Conservation (phyloP, 2,888 invertebrate genomes). For the Drosophila sordidapex region DNA sequence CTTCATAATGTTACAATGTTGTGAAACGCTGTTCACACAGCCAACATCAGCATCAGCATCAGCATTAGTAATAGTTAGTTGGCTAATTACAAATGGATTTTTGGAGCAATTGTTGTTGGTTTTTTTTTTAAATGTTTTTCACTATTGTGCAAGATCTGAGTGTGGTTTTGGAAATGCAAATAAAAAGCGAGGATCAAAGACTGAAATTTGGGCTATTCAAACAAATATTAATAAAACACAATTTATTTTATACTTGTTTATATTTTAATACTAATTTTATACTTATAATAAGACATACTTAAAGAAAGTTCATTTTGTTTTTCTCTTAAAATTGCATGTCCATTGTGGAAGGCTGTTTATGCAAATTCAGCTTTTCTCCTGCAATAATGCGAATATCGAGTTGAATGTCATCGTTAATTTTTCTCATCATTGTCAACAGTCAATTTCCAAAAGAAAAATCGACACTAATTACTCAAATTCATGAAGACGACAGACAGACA, state of each 20-base stretch:
- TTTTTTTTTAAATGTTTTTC: neutral
- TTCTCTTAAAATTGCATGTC: constrained; percentile 39
- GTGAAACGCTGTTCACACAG: neutral
- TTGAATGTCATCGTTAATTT: constrained; percentile 69
- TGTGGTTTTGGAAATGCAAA: neutral
- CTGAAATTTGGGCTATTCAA: neutral
- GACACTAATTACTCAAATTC: constrained; percentile 38
- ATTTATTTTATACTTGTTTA: neutral
- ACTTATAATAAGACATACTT: neutral
- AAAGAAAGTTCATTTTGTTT: constrained; percentile 3
- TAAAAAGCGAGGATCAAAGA: neutral
- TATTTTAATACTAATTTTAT: neutral
- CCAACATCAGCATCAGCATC: neutral
- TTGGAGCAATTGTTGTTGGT: neutral
- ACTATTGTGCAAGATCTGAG: neutral
- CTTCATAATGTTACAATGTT: neutral
- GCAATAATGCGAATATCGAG: constrained; percentile 28
- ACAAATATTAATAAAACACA: neutral
- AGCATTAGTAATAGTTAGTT: neutral
- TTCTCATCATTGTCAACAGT: constrained; percentile 66
- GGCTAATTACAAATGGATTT: neutral
- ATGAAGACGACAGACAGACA: constrained; percentile 16
- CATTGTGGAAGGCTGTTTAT: constrained; percentile 17
- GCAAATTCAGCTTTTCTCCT: constrained; percentile 58
- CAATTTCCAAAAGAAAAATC: constrained; percentile 52